Percentiles rank a stretch among this genome's conserved stretches.
These are phyloP conservation scores for Melanotaenia maccullochi DNA, from an alignment of 2,797 vertebrate genomes.

Conservation along the genomic window DNA sequence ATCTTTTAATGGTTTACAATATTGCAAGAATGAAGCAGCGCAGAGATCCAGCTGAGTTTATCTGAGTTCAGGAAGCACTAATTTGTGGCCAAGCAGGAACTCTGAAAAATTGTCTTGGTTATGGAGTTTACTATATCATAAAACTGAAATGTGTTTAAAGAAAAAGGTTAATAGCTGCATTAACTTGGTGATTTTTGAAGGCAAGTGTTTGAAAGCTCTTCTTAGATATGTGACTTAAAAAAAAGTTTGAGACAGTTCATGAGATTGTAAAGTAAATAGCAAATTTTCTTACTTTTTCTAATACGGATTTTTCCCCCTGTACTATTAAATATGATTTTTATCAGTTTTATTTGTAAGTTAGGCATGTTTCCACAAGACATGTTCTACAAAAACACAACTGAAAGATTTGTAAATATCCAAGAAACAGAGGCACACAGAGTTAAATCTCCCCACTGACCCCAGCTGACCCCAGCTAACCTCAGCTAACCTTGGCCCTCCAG, in stretches of 20 bases:
- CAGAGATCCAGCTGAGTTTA: conserved; percentile 13
- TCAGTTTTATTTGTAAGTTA: not conserved
- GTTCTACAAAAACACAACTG: not conserved
- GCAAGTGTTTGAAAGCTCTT: not conserved
- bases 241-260: no score
- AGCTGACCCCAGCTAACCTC: conserved; percentile 42
- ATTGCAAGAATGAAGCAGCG: conserved; percentile 7
- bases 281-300: no score
- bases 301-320: not conserved
- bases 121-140: no score
- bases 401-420: not conserved
- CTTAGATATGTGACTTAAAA: not conserved
- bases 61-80: not conserved
- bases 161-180: no score
- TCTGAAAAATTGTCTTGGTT: not conserved
- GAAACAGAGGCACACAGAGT: conserved; percentile 32
- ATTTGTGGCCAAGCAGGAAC: not conserved
- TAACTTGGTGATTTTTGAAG: no score
- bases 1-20: conserved; percentile 29
- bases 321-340: not conserved
- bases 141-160: no score
- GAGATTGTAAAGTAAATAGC: no score
- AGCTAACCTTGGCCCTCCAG: conserved; percentile 56
- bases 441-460: conserved; percentile 54
- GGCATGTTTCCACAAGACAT: not conserved